These are phyloP conservation scores for Serinus canaria DNA, from an alignment of 2,113 vertebrate genomes.

Conservation along the genomic window DNA sequence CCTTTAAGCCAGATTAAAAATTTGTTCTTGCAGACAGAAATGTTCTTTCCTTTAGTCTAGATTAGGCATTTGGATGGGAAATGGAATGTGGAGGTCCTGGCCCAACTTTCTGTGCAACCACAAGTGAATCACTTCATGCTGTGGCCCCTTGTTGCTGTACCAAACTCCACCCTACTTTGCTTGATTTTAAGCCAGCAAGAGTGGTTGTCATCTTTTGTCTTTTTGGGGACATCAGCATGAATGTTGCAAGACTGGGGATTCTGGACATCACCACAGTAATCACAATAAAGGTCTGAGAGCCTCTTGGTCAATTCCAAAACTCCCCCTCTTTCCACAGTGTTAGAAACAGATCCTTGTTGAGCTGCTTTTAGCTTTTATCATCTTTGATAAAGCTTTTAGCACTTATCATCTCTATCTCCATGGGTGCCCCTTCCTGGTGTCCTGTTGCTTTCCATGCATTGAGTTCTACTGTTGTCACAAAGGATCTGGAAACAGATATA, in stretches of 20 bases:
- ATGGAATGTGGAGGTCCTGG: not conserved
- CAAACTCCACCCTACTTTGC: not conserved
- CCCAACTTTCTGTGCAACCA: not conserved
- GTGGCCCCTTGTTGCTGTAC: not conserved
- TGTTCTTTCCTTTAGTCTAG: not conserved
- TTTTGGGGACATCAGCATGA: not conserved
- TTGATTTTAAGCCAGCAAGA: not conserved
- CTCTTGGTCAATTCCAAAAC: not conserved
- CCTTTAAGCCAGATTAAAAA: not conserved
- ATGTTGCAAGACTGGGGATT: not conserved
- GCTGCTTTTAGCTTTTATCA: not conserved
- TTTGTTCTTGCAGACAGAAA: not conserved
- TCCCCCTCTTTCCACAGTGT: not conserved
- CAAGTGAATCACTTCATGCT: not conserved
- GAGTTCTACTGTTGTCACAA: not conserved
- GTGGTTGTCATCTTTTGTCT: not conserved
- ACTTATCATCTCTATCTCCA: not conserved
- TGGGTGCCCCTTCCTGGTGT: not conserved
- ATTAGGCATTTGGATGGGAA: not conserved
- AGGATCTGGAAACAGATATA: not conserved
- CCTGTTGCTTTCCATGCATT: not conserved
- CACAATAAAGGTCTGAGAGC: not conserved
- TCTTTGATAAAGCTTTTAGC: not conserved
- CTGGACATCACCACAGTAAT: not conserved
- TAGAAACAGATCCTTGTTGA: not conserved